A percentile compares a stretch with the other conserved stretches of the same genome.
Conservation (phyloP, 1,140 invertebrate genomes). For the Drosophila novamexicana region DNA sequence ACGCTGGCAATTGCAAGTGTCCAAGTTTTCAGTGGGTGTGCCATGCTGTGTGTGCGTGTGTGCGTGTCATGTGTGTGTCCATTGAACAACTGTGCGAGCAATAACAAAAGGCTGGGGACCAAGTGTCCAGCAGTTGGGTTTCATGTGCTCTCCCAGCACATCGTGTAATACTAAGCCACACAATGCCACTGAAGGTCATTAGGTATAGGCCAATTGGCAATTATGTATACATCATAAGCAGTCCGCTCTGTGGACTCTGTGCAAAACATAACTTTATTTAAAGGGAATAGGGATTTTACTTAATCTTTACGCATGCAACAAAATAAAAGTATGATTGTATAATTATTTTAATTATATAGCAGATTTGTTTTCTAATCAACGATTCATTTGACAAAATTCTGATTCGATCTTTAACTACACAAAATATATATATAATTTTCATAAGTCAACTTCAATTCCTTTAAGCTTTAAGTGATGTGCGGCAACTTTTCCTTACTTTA, state of each 20-base stretch:
- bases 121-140: slow-evolving; percentile 22
- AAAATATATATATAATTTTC: neutral
- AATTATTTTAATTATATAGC: too few species aligned
- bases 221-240: slow-evolving; percentile 26
- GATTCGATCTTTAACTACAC: neutral
- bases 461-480: too few species aligned
- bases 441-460: neutral
- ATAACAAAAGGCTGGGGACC: slow-evolving; percentile 20
- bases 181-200: slow-evolving; percentile 23
- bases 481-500: too few species aligned
- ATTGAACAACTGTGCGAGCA: slow-evolving; percentile 29
- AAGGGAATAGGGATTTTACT: neutral
- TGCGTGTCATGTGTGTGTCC: slow-evolving; percentile 6
- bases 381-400: too few species aligned
- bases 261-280: too few species aligned
- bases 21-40: slow-evolving; percentile 14
- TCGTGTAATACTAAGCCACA: slow-evolving; percentile 11
- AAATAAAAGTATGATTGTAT: too few species aligned
- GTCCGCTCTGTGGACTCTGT: neutral
- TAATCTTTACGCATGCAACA: too few species aligned
- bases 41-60: slow-evolving; percentile 1
- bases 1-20: slow-evolving; percentile 28
- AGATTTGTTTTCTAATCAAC: too few species aligned
- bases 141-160: slow-evolving; percentile 3
- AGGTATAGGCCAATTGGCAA: slow-evolving; percentile 38